These are phyloP conservation scores for Cossypha niveicapilla DNA, from an alignment of 2,797 vertebrate genomes.

Conservation along the genomic window DNA sequence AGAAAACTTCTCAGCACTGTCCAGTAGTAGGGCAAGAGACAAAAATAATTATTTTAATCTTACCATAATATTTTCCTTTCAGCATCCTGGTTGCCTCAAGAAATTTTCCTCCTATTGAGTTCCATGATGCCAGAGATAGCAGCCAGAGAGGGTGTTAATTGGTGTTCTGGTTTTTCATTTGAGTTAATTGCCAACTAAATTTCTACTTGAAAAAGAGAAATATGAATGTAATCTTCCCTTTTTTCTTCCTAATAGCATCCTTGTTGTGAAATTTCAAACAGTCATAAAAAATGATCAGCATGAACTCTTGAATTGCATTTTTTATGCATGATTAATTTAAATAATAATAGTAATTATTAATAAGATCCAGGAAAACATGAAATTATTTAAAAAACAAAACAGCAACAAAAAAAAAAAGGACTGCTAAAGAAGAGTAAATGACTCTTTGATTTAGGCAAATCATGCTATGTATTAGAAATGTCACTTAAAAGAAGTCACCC, in stretches of 20 bases:
- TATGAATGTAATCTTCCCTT: background rate
- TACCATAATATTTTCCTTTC: background rate
- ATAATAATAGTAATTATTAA: slow-evolving; percentile 3
- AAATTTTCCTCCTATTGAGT: background rate
- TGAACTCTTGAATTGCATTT: background rate
- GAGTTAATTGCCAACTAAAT: background rate
- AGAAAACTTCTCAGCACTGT: background rate
- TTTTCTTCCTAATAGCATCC: background rate
- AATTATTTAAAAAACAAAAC: background rate
- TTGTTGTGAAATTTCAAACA: background rate
- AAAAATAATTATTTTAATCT: background rate
- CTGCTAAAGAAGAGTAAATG: background rate
- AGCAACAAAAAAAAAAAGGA: too few species aligned
- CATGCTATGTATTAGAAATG: background rate
- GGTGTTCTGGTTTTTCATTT: background rate
- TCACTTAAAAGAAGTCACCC: background rate
- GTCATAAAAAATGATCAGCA: background rate
- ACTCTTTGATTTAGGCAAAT: background rate
- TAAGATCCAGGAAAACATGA: background rate
- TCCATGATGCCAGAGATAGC: background rate
- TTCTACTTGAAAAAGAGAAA: background rate
- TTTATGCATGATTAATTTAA: background rate
- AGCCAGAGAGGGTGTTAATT: background rate
- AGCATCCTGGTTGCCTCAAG: background rate
- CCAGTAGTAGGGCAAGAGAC: background rate